Evolutionary conservation across 2,113 vertebrate species (phyloP).

Genomic region (Grus americana): DNA sequence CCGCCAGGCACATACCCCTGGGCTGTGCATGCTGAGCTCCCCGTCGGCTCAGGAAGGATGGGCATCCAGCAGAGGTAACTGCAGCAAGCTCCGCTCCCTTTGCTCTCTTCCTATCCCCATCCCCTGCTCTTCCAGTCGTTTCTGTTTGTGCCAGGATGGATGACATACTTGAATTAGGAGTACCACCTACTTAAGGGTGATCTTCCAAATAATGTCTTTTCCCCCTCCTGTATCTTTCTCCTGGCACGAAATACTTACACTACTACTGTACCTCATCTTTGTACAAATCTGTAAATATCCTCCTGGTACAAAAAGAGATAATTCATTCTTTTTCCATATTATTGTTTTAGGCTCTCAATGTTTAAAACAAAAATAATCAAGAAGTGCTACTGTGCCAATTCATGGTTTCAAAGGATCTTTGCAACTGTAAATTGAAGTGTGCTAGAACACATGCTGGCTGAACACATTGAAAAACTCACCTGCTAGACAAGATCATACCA

Average conservation of each 20-base stretch:
- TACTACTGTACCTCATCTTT: not conserved
- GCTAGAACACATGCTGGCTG: not conserved
- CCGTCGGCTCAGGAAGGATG: accelerated
- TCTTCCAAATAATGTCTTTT: not conserved
- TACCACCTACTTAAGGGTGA: not conserved
- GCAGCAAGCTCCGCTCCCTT: accelerated
- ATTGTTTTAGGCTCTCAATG: not conserved
- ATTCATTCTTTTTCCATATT: not conserved
- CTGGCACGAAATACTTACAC: not conserved
- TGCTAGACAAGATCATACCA: constrained; percentile 6
- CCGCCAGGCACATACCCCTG: not conserved
- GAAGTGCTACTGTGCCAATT: not conserved
- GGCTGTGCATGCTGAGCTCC: not conserved
- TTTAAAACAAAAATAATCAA: not conserved
- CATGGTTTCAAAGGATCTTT: not conserved
- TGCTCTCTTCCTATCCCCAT: accelerated
- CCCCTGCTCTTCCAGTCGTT: not conserved
- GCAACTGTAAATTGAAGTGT: not conserved
- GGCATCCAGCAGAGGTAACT: accelerated
- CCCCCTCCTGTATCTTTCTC: not conserved
- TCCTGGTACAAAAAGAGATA: not conserved
- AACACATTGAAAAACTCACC: not conserved
- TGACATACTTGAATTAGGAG: not conserved
- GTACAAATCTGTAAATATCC: not conserved
- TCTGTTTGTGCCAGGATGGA: not conserved